These are phyloP conservation scores for Umimayanthus kanabou DNA, from an alignment of 92 coral and sea anemone genomes.

Conservation along the genomic window DNA sequence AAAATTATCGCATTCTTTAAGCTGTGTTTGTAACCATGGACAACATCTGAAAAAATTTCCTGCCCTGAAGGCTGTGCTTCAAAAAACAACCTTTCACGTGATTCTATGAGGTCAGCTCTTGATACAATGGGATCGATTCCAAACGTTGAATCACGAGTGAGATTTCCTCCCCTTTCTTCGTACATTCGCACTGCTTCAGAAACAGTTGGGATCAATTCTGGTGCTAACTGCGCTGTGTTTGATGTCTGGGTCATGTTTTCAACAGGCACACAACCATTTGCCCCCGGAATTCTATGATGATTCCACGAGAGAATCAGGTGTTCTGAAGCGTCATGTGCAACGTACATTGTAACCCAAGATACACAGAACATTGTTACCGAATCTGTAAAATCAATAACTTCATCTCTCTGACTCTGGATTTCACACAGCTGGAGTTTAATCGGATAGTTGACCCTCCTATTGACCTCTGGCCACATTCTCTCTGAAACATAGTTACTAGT, in stretches of 20 bases:
- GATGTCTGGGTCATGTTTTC: constrained; percentile 49
- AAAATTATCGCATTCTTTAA: constrained; percentile 26
- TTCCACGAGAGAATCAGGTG: constrained; percentile 51
- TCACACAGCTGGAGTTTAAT: constrained; percentile 46
- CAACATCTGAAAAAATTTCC: constrained; percentile 32
- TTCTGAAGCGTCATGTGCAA: constrained; percentile 37
- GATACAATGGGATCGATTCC: constrained; percentile 45
- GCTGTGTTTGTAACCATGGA: constrained; percentile 33
- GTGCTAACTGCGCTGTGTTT: constrained; percentile 24
- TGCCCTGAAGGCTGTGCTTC: constrained; percentile 32
- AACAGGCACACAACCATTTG: constrained; percentile 51
- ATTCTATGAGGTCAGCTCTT: constrained; percentile 41
- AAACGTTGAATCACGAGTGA: constrained; percentile 41
- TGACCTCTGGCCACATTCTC: constrained; percentile 55
- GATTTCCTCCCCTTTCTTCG: constrained; percentile 53
- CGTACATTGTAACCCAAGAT: constrained; percentile 60
- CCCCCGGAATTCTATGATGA: constrained; percentile 55
- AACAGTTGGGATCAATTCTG: constrained; percentile 38
- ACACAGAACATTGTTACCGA: constrained; percentile 55
- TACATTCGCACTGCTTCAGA: constrained; percentile 50
- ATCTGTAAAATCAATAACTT: constrained; percentile 45
- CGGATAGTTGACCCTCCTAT: constrained; percentile 54
- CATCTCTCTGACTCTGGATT: constrained; percentile 42
- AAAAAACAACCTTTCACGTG: constrained; percentile 28
- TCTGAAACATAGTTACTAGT: constrained; percentile 45